Percentiles rank a stretch among this genome's conserved stretches.
Evolutionary conservation across 2,888 invertebrate genomes (phyloP).

Genomic region (Pyralis farinalis): DNA sequence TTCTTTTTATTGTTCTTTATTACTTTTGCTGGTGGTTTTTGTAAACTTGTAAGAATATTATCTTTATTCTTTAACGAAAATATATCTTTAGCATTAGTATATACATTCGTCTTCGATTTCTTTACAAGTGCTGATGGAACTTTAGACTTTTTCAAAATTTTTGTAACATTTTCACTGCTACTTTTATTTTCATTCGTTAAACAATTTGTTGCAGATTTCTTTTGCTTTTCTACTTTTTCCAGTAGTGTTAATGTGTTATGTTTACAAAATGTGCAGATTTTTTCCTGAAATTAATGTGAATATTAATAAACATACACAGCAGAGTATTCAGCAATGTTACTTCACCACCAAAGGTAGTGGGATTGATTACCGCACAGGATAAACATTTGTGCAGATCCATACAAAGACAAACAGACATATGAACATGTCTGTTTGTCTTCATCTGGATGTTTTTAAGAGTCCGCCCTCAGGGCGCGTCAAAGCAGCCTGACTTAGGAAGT

Average conservation of each 20-base stretch:
- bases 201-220: constrained; percentile 2
- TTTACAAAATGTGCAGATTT: constrained; percentile 55
- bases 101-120: constrained; percentile 37
- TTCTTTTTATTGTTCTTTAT: constrained; percentile 68
- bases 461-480: too few relatives aligned
- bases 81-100: constrained; percentile 52
- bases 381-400: too few relatives aligned
- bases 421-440: too few relatives aligned
- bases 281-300: constrained; percentile 39
- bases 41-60: constrained; percentile 38
- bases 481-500: too few relatives aligned
- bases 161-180: neutral
- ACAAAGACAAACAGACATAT: too few relatives aligned
- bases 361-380: too few relatives aligned
- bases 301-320: too few relatives aligned
- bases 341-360: too few relatives aligned
- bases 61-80: constrained; percentile 58
- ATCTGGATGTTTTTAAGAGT: too few relatives aligned
- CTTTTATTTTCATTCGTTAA: constrained; percentile 2
- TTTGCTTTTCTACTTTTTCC: constrained; percentile 36
- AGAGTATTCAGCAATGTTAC: too few relatives aligned
- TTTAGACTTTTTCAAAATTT: constrained; percentile 14
- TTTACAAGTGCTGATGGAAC: constrained; percentile 6
- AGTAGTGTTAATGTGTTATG: constrained; percentile 32
- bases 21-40: constrained; percentile 42